Percentiles rank a stretch among this genome's conserved stretches.
Conservation (phyloP, 2,797 vertebrate species). For the Gambelia wislizenii region DNA sequence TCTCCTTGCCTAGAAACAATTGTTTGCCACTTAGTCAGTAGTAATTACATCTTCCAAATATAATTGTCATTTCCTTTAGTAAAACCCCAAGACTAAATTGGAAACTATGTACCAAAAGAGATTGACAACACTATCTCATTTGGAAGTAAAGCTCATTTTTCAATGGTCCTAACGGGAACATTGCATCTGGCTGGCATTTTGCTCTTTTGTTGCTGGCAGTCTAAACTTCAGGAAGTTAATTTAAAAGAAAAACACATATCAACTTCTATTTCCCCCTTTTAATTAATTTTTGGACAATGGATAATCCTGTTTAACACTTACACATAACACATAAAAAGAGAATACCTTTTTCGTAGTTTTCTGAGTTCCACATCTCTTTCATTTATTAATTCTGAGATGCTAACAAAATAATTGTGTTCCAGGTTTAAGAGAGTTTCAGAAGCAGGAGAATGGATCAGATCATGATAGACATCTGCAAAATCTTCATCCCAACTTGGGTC, state of each 20-base stretch:
- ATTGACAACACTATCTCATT: not conserved
- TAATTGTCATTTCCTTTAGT: not conserved
- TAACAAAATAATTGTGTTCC: conserved; percentile 98
- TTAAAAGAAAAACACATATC: not conserved
- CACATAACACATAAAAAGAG: not conserved
- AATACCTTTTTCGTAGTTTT: conserved; percentile 94
- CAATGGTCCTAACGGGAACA: too few species aligned
- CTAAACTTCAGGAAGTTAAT: not conserved
- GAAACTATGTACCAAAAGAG: too few species aligned
- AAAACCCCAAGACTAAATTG: not conserved
- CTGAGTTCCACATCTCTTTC: conserved; percentile 95
- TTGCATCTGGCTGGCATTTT: not conserved
- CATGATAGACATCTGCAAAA: conserved; percentile 96
- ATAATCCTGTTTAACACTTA: not conserved
- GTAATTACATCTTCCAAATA: not conserved
- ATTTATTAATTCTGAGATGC: conserved; percentile 95
- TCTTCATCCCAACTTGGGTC: conserved; percentile 97
- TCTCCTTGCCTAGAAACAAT: conserved; percentile 84
- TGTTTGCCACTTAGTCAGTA: conserved; percentile 26
- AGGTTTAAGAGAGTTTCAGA: conserved; percentile 96
- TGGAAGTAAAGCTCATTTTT: not conserved
- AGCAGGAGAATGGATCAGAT: conserved; percentile 96
- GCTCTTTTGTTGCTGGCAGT: not conserved
- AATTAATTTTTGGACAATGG: not conserved
- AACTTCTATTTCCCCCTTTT: too few species aligned